These are phyloP conservation scores for Solea senegalensis DNA, from an alignment of 2,113 vertebrate species.

Conservation along the genomic window DNA sequence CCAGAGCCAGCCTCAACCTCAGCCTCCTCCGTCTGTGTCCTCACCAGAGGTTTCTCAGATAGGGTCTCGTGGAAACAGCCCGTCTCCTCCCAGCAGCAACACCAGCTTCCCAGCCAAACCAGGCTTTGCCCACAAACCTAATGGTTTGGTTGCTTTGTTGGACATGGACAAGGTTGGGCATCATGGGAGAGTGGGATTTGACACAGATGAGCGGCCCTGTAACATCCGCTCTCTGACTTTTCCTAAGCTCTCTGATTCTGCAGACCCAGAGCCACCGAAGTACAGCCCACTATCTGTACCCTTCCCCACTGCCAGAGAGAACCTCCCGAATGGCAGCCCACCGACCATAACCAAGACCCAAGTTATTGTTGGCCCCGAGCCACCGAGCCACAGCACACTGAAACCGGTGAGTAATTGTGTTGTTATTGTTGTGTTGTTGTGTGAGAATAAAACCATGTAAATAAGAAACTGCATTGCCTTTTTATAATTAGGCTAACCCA, in stretches of 20 bases:
- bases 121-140: conserved; percentile 88
- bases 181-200: conserved; percentile 67
- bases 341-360: conserved; percentile 55
- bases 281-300: conserved; percentile 47
- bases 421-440: not conserved
- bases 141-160: conserved; percentile 90
- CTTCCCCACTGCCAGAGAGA: conserved; percentile 59
- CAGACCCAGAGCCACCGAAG: conserved; percentile 67
- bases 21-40: conserved; percentile 54
- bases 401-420: conserved; percentile 68
- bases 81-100: conserved; percentile 71
- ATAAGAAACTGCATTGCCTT: not conserved
- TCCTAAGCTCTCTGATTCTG: conserved; percentile 93
- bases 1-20: conserved; percentile 83
- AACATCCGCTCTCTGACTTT: conserved; percentile 97
- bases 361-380: conserved; percentile 61
- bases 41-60: conserved; percentile 68
- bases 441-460: not conserved
- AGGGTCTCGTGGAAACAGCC: conserved; percentile 67
- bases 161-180: conserved; percentile 87
- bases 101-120: conserved; percentile 69
- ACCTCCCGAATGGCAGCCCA: conserved; percentile 84
- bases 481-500: conserved; percentile 52
- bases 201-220: conserved; percentile 82
- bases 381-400: conserved; percentile 48